These are phyloP conservation scores for Ormyrus pomaceus DNA, from an alignment of 2,888 invertebrate genomes.

Conservation along the genomic window DNA sequence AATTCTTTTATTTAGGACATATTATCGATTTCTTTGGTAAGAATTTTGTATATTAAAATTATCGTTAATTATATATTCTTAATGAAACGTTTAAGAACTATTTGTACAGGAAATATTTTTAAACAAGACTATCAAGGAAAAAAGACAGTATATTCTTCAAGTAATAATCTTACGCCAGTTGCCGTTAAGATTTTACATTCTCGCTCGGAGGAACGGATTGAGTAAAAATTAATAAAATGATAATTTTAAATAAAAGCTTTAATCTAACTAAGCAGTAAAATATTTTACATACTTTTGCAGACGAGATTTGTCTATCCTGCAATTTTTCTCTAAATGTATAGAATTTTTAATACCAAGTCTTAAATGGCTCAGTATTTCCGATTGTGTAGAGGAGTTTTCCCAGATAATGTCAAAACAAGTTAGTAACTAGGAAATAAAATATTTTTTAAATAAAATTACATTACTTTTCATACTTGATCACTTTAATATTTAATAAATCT, in stretches of 20 bases:
- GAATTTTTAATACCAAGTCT: constrained; percentile 71
- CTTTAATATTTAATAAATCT: too few species aligned
- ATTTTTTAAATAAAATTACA: constrained; percentile 24
- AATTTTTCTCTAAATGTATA: constrained; percentile 64
- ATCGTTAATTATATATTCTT: not conserved
- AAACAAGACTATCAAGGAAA: not conserved
- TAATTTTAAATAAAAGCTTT: constrained; percentile 5
- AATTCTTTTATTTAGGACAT: constrained; percentile 60
- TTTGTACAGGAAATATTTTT: constrained; percentile 4
- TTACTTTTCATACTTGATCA: too few species aligned
- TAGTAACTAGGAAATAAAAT: constrained; percentile 48
- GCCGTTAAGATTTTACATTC: constrained; percentile 76
- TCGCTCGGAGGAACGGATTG: constrained; percentile 69
- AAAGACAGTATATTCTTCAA: not conserved
- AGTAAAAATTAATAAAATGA: constrained; percentile 55
- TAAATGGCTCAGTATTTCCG: constrained; percentile 75
- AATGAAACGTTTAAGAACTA: not conserved
- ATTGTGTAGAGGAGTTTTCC: constrained; percentile 76
- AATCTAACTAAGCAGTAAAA: not conserved
- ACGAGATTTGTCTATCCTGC: constrained; percentile 74
- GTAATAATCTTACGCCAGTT: constrained; percentile 65
- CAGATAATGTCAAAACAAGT: constrained; percentile 75
- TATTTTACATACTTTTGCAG: constrained; percentile 55
- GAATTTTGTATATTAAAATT: constrained; percentile 11
- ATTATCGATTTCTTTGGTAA: constrained; percentile 43